A percentile compares a stretch with the other conserved stretches of the same genome.
Conservation (phyloP, 2,888 invertebrate genomes). For the Apotomis capreana region DNA sequence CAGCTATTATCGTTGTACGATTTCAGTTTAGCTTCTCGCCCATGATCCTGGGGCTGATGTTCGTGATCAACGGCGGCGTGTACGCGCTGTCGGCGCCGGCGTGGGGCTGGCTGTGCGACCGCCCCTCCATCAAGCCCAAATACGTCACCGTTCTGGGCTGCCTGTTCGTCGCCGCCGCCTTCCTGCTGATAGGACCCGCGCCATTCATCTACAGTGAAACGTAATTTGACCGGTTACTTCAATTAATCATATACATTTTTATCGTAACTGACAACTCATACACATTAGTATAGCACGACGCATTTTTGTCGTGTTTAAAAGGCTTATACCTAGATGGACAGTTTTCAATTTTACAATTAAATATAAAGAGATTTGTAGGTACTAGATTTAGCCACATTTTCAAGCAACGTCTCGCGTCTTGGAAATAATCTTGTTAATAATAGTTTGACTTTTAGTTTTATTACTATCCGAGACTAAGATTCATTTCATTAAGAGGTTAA, state of each 20-base stretch:
- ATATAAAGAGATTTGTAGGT: no score
- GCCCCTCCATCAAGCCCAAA: constrained; percentile 85
- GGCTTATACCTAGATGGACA: no score
- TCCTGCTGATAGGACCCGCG: constrained; percentile 91
- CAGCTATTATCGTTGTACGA: neutral
- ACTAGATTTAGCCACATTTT: no score
- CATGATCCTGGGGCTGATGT: constrained; percentile 89
- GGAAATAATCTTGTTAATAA: no score
- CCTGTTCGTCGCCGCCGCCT: constrained; percentile 86
- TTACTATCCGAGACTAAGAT: no score
- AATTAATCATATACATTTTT: neutral
- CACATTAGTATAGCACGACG: no score
- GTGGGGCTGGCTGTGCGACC: constrained; percentile 93
- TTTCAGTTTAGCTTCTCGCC: constrained; percentile 86
- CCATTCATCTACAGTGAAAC: constrained; percentile 85
- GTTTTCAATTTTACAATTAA: no score
- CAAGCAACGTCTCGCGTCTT: no score
- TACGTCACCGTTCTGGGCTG: constrained; percentile 87
- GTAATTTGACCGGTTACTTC: neutral
- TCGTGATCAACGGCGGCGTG: constrained; percentile 91
- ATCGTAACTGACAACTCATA: no score
- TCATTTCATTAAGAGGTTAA: no score
- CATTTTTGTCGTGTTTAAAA: no score
- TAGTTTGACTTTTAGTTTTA: no score
- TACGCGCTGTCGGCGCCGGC: constrained; percentile 91